Evolutionary conservation across 2,797 vertebrate genomes (phyloP).

Genomic region (Rallus crepitans): DNA sequence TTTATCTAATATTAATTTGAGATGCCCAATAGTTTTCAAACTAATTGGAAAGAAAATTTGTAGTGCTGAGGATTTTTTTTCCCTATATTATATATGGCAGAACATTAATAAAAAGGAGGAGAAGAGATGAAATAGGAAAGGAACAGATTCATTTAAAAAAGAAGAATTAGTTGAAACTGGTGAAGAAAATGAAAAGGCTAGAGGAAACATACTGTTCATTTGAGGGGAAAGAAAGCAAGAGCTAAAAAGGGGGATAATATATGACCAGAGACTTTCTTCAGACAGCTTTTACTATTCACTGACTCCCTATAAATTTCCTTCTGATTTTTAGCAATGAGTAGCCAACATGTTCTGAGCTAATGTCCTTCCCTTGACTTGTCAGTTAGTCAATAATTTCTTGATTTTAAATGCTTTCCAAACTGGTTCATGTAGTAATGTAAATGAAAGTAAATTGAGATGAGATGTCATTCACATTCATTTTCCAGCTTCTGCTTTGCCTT

Average conservation of each 20-base stretch:
- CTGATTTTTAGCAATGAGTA: background rate
- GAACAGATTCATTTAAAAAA: background rate
- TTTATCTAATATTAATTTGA: background rate
- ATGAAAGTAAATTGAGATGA: conserved; percentile 1
- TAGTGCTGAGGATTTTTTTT: background rate
- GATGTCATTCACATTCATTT: background rate
- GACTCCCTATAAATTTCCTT: background rate
- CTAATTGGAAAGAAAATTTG: background rate
- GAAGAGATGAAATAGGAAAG: background rate
- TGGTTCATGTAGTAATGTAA: background rate
- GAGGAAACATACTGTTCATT: background rate
- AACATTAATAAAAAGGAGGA: background rate
- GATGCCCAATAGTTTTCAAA: background rate
- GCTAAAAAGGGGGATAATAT: background rate
- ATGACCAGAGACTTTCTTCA: background rate
- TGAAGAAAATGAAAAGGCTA: background rate
- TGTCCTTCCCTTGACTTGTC: conserved; percentile 20
- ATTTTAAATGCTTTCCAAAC: conserved; percentile 18
- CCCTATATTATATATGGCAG: background rate
- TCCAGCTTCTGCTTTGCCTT: background rate
- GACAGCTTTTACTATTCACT: background rate
- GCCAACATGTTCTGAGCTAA: background rate
- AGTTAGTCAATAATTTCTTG: background rate
- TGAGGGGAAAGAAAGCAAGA: background rate
- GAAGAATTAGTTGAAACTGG: background rate